Evolutionary conservation across 2,888 invertebrate species (phyloP).

Genomic region (Rosalia funebris): DNA sequence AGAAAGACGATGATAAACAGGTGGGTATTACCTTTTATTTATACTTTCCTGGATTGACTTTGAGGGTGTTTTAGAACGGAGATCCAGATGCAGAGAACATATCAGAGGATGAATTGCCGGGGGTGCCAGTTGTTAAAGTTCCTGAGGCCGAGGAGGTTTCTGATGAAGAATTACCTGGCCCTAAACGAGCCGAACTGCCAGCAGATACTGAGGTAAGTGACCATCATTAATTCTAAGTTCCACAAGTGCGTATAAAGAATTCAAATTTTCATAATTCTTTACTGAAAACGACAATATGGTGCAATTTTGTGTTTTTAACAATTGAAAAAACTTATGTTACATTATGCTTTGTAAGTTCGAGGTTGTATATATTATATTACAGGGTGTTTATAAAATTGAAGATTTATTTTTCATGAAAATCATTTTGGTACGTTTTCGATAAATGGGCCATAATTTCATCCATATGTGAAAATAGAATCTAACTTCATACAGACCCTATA

Average conservation of each 20-base stretch:
- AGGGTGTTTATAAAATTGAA: too few species aligned
- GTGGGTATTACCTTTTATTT: conserved; percentile 2
- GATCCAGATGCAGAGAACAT: conserved; percentile 87
- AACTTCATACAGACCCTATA: too few species aligned
- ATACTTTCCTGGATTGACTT: conserved; percentile 24
- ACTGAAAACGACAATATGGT: background rate
- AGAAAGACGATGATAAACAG: conserved; percentile 34
- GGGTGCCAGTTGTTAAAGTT: conserved; percentile 78
- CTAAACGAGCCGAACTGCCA: conserved; percentile 76
- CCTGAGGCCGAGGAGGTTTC: conserved; percentile 87
- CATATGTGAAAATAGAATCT: too few species aligned
- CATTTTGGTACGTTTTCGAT: too few species aligned
- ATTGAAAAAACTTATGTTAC: background rate
- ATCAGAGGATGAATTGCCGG: conserved; percentile 84
- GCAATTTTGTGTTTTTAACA: background rate
- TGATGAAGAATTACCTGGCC: conserved; percentile 79
- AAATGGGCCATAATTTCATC: too few species aligned
- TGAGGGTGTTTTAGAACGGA: conserved; percentile 63
- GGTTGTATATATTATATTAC: too few species aligned
- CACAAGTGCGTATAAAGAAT: too few species aligned
- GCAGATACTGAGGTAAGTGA: conserved; percentile 73
- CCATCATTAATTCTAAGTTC: too few species aligned
- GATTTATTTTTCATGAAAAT: too few species aligned
- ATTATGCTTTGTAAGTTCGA: too few species aligned
- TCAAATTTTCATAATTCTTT: background rate